Evolutionary conservation across 2,888 invertebrate species (phyloP).

Genomic region (Agriopis aurantiaria): DNA sequence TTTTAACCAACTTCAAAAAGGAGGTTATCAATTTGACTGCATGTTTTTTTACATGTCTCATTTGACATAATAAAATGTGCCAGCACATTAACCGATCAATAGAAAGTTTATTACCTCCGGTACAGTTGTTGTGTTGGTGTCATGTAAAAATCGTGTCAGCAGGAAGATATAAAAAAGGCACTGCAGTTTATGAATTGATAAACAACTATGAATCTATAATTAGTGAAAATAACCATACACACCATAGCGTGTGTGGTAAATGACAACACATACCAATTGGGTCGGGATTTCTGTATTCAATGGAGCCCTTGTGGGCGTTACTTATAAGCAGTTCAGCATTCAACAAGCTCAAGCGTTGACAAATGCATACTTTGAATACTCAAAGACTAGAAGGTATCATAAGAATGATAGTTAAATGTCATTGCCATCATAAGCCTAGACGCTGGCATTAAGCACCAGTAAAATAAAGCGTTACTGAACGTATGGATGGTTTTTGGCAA

Average conservation of each 20-base stretch:
- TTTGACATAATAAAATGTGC: constrained; percentile 62
- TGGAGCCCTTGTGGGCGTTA: constrained; percentile 58
- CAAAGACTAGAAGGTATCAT: not conserved
- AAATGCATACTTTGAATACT: constrained; percentile 7
- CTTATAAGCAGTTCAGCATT: constrained; percentile 53
- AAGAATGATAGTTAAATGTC: not conserved
- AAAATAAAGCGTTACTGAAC: not conserved
- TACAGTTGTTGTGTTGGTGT: constrained; percentile 49
- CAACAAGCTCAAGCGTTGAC: constrained; percentile 42
- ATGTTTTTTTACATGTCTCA: constrained; percentile 50
- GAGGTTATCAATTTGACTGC: too few species aligned
- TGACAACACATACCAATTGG: constrained; percentile 58
- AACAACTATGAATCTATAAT: constrained; percentile 37
- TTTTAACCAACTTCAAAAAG: too few species aligned
- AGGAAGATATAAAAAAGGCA: constrained; percentile 61
- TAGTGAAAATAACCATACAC: constrained; percentile 15
- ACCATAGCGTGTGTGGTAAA: constrained; percentile 37
- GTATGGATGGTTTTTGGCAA: not conserved
- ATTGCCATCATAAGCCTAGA: not conserved
- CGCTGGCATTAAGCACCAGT: not conserved
- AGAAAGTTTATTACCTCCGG: constrained; percentile 78
- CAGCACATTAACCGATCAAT: constrained; percentile 61
- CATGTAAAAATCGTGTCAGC: constrained; percentile 59
- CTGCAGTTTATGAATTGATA: constrained; percentile 44
- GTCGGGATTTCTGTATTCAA: constrained; percentile 55